These are phyloP conservation scores for Rhinopomastus cyanomelas DNA, from an alignment of 2,113 vertebrate genomes.

Conservation along the genomic window DNA sequence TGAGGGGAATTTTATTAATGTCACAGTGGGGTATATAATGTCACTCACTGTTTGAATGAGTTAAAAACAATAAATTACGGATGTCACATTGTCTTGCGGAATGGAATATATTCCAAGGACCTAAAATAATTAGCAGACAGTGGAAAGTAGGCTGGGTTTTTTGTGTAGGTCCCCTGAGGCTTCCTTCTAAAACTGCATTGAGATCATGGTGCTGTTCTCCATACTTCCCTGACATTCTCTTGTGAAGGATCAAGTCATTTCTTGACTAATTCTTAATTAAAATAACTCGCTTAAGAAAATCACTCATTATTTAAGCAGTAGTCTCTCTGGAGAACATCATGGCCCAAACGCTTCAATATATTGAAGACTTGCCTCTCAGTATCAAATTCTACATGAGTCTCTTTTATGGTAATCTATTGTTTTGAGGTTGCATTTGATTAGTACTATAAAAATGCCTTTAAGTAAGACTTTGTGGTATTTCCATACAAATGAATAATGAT, in stretches of 20 bases:
- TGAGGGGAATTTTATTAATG: not conserved
- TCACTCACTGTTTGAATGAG: not conserved
- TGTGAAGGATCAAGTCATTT: not conserved
- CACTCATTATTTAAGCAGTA: not conserved
- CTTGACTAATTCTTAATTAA: not conserved
- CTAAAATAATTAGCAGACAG: not conserved
- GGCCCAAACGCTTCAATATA: not conserved
- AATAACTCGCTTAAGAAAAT: not conserved
- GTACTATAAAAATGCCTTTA: not conserved
- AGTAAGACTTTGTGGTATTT: not conserved
- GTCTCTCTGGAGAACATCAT: not conserved
- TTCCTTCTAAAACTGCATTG: not conserved
- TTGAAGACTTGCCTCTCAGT: not conserved
- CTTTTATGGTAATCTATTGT: not conserved
- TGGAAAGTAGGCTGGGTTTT: not conserved
- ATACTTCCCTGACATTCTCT: not conserved
- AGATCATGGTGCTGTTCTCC: not conserved
- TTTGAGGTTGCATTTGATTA: not conserved
- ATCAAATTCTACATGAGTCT: not conserved
- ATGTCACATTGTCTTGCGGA: not conserved
- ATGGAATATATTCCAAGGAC: not conserved
- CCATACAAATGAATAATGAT: not conserved
- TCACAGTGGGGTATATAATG: not conserved
- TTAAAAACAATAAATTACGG: not conserved
- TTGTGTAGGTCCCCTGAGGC: not conserved